Percentiles rank a stretch among this genome's conserved stretches.
phyloP scores from a whole-genome alignment of 2,888 invertebrate genomes.

The Diloba caeruleocephala region DNA sequence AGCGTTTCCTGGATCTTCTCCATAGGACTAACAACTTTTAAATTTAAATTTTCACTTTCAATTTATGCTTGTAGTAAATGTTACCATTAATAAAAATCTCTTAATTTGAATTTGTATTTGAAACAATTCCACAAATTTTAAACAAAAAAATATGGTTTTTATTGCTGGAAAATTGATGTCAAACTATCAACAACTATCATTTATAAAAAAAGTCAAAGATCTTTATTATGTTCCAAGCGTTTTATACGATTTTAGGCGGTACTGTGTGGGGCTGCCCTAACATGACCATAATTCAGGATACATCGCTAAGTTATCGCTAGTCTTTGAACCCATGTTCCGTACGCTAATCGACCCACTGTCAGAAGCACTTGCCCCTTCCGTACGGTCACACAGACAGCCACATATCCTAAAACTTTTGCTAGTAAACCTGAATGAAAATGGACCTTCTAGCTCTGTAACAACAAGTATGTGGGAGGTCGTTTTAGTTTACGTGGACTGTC shows the following conservation, averaged over 20 bases:
- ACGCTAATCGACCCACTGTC: conserved; percentile 83
- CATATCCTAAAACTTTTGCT: conserved; percentile 49
- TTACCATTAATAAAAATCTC: too few relatives aligned
- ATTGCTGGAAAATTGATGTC: too few relatives aligned
- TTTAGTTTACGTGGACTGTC: conserved; percentile 32
- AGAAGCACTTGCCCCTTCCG: conserved; percentile 79
- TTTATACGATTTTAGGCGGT: conserved; percentile 39
- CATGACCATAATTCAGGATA: conserved; percentile 51
- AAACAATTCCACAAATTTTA: too few relatives aligned
- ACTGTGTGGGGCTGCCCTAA: conserved; percentile 43
- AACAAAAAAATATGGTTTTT: too few relatives aligned
- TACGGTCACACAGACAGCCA: conserved; percentile 71
- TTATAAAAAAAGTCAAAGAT: too few relatives aligned
- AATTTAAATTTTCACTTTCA: too few relatives aligned
- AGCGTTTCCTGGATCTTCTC: too few relatives aligned
- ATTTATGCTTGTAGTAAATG: too few relatives aligned
- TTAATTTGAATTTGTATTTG: too few relatives aligned
- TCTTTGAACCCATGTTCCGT: conserved; percentile 76
- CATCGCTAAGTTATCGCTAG: conserved; percentile 64
- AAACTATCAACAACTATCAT: too few relatives aligned
- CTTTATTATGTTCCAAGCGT: conserved; percentile 27
- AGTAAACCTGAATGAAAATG: conserved; percentile 21
- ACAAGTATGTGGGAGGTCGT: conserved; percentile 4
- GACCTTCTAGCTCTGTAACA: conserved; percentile 18
- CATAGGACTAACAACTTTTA: too few relatives aligned